A percentile compares a stretch with the other conserved stretches of the same genome.
phyloP scores from a whole-genome alignment of 2,113 vertebrate species.

The Chionis minor region DNA sequence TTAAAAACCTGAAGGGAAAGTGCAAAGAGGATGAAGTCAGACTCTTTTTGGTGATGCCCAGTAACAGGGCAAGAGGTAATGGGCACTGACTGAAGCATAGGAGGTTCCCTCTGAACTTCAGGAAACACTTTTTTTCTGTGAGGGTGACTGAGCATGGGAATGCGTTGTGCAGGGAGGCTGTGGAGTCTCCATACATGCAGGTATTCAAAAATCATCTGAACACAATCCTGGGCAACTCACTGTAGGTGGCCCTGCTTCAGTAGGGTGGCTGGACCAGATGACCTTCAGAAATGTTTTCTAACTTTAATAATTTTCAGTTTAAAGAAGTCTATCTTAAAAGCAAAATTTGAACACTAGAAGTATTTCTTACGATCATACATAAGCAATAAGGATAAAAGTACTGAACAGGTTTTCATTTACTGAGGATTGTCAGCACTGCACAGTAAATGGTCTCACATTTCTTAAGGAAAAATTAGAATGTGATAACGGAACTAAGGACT shows the following conservation, averaged over 20 bases:
- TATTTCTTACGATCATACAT: not conserved
- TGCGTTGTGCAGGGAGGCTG: not conserved
- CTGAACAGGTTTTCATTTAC: not conserved
- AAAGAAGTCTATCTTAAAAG: not conserved
- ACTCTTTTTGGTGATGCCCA: not conserved
- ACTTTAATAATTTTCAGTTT: not conserved
- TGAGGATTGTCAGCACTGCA: not conserved
- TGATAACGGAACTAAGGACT: not conserved
- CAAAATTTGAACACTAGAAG: not conserved
- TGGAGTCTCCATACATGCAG: not conserved
- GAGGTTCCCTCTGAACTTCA: not conserved
- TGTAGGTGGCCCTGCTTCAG: not conserved
- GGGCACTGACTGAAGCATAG: not conserved
- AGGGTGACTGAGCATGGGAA: not conserved
- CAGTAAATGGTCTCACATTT: not conserved
- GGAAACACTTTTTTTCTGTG: not conserved
- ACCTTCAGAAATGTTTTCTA: not conserved
- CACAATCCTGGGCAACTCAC: accelerated
- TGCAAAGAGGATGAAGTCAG: not conserved
- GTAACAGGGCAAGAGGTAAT: not conserved
- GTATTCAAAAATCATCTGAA: not conserved
- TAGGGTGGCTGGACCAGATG: not conserved
- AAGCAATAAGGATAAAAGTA: not conserved
- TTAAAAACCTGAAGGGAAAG: not conserved
- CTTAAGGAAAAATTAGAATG: not conserved